phyloP scores from a whole-genome alignment of 2,797 vertebrate genomes.

The Tangara arthus region DNA sequence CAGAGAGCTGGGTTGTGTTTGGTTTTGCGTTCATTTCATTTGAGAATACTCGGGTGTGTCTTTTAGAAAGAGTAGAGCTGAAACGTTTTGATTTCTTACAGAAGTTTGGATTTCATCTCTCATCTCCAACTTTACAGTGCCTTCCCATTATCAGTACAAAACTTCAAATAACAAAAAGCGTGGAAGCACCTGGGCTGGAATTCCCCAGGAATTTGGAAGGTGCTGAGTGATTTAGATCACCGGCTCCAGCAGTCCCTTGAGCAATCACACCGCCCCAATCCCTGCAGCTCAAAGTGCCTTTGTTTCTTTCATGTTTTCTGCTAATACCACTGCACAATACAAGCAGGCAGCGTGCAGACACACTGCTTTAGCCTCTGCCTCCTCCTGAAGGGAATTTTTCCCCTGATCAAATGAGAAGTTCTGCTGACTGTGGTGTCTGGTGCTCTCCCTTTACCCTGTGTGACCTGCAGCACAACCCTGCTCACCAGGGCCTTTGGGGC shows the following conservation, averaged over 20 bases:
- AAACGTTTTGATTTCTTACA: neutral
- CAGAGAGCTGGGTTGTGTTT: neutral
- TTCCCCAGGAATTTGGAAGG: neutral
- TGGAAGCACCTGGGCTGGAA: neutral
- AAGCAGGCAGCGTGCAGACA: neutral
- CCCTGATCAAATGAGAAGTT: neutral
- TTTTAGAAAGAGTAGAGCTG: neutral
- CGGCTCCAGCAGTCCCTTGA: neutral
- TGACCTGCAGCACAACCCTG: neutral
- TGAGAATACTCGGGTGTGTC: neutral
- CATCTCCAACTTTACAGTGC: neutral
- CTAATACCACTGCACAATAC: neutral
- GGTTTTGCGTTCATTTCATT: neutral
- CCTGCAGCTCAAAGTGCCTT: conserved; percentile 7
- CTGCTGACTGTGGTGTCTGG: neutral
- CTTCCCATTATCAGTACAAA: neutral
- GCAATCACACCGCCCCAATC: neutral
- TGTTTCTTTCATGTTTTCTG: conserved; percentile 12
- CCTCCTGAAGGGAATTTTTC: neutral
- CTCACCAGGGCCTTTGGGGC: neutral
- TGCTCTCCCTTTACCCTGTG: neutral
- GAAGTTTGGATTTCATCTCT: neutral
- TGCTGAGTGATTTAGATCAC: neutral
- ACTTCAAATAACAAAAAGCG: neutral
- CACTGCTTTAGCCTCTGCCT: neutral